Conservation (phyloP, 2,797 vertebrate species). For the Hypotaenidia philippensis region DNA sequence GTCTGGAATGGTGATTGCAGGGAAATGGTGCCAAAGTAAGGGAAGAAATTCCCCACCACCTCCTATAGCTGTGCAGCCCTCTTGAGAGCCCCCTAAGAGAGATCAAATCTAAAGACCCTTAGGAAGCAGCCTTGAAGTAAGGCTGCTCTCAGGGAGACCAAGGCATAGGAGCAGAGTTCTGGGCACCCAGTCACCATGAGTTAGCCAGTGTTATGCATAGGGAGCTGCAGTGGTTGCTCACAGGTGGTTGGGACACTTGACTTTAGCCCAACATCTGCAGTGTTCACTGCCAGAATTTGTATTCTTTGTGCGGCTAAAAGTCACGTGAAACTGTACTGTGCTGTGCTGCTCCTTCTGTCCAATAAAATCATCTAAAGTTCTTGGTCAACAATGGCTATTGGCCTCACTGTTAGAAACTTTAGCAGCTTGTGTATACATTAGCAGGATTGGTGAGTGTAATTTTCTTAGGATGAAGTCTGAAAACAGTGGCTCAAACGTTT, state of each 20-base stretch:
- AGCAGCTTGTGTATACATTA: neutral
- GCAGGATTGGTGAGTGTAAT: neutral
- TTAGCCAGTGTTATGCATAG: neutral
- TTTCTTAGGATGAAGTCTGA: neutral
- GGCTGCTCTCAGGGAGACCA: fast-evolving
- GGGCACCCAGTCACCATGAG: neutral
- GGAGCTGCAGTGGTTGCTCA: neutral
- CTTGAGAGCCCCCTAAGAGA: fast-evolving
- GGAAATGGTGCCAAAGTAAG: neutral
- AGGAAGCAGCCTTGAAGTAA: neutral
- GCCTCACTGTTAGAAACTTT: neutral
- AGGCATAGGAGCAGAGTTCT: neutral
- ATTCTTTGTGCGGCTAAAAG: neutral
- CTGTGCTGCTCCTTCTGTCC: neutral
- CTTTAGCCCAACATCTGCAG: neutral
- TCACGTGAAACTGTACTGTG: fast-evolving
- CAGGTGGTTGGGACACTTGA: neutral
- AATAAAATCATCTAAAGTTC: neutral
- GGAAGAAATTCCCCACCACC: neutral
- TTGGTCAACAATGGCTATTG: fast-evolving
- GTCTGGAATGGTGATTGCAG: neutral
- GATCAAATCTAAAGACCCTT: neutral
- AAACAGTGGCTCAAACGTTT: neutral
- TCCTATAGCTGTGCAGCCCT: neutral
- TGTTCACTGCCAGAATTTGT: neutral